A percentile compares a stretch with the other conserved stretches of the same genome.
Conservation (phyloP, 1,140 invertebrate species). For the Lasaia peninsularis region DNA sequence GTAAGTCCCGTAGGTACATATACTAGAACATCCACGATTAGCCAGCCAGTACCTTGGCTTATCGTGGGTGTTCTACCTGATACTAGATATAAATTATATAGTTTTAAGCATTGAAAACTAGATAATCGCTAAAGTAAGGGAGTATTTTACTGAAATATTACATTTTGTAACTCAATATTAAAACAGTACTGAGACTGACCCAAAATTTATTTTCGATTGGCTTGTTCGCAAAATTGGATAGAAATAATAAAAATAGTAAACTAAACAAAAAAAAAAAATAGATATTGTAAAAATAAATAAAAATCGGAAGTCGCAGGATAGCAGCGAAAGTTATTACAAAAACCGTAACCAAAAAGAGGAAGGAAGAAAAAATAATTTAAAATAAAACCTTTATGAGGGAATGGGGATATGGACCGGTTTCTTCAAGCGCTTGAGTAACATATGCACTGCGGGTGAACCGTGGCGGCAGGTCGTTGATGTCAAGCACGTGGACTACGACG, state of each 20-base stretch:
- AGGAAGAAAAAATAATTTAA: constrained; percentile 50
- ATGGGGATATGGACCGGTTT: constrained; percentile 70
- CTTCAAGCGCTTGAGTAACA: constrained; percentile 74
- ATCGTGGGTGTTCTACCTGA: too few species aligned
- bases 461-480: constrained; percentile 90
- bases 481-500: constrained; percentile 86
- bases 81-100: too few species aligned
- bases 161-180: too few species aligned
- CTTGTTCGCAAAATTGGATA: not conserved
- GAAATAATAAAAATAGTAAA: not conserved
- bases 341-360: constrained; percentile 21
- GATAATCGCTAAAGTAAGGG: too few species aligned
- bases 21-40: too few species aligned
- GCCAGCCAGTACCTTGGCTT: too few species aligned
- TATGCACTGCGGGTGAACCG: constrained; percentile 85
- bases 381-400: constrained; percentile 71
- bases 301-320: not conserved
- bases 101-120: too few species aligned
- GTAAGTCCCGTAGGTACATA: too few species aligned
- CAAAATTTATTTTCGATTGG: too few species aligned
- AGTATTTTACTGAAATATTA: too few species aligned
- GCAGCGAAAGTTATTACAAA: not conserved
- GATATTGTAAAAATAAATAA: not conserved
- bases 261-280: not conserved
- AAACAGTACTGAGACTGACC: too few species aligned